Evolutionary conservation across 1,140 invertebrate species (phyloP).

Genomic region (Hylaeus anthracinus): DNA sequence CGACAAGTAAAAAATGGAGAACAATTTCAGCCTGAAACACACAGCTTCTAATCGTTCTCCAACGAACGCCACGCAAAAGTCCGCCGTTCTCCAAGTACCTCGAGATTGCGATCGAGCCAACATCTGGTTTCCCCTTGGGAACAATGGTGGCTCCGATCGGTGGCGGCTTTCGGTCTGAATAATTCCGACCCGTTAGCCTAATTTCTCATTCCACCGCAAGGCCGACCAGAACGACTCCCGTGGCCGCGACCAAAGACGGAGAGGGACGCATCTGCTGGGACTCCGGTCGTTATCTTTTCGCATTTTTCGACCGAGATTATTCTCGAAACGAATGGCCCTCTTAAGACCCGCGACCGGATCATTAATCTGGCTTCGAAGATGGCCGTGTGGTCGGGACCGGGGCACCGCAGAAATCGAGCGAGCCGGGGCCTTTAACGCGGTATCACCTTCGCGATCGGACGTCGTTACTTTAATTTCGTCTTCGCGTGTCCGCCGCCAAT

Average conservation of each 20-base stretch:
- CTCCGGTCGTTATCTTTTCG: constrained; percentile 62
- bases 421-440: neutral
- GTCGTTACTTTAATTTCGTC: constrained; percentile 39
- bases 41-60: too few species aligned
- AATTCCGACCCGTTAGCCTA: constrained; percentile 62
- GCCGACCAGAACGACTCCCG: constrained; percentile 52
- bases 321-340: constrained; percentile 62
- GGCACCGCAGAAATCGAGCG: constrained; percentile 21
- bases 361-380: constrained; percentile 62
- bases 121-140: neutral
- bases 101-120: neutral
- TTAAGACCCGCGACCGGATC: constrained; percentile 57
- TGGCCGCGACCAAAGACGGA: constrained; percentile 19
- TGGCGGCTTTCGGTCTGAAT: constrained; percentile 33
- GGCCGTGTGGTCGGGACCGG: constrained; percentile 26
- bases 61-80: too few species aligned
- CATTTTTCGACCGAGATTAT: constrained; percentile 64
- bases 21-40: too few species aligned
- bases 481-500: constrained; percentile 14
- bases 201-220: constrained; percentile 62
- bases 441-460: constrained; percentile 19
- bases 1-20: too few species aligned
- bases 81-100: too few species aligned
- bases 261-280: constrained; percentile 14
- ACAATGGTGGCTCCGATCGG: neutral